phyloP scores from a whole-genome alignment of 2,797 vertebrate species.

The Amblyraja radiata region DNA sequence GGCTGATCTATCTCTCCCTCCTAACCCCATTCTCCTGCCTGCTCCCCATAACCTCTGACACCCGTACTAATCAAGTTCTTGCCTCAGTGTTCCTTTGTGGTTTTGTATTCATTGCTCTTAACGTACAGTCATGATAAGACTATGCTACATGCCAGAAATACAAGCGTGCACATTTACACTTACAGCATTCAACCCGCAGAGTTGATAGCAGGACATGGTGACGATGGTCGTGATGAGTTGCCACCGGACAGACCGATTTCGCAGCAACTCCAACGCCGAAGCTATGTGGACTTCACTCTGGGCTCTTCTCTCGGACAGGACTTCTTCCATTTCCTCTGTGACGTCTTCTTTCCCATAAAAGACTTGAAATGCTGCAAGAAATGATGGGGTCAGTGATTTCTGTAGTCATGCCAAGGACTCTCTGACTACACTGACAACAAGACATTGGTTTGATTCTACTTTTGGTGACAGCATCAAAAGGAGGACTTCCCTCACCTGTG shows the following conservation, averaged over 20 bases:
- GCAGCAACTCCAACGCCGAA: slow-evolving; percentile 66
- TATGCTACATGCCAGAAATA: not conserved
- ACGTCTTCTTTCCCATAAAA: slow-evolving; percentile 80
- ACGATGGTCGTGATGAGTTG: slow-evolving; percentile 74
- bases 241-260: slow-evolving; percentile 62
- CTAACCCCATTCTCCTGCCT: no score
- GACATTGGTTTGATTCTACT: not conserved
- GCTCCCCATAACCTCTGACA: no score
- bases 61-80: no score
- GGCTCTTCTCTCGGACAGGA: slow-evolving; percentile 62
- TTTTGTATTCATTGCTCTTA: not conserved
- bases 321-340: slow-evolving; percentile 74
- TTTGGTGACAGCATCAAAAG: not conserved
- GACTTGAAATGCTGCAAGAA: slow-evolving; percentile 70
- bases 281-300: slow-evolving; percentile 60
- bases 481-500: not conserved
- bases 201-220: slow-evolving; percentile 88
- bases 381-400: not conserved
- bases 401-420: not conserved
- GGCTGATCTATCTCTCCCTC: no score
- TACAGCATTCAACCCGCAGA: slow-evolving; percentile 87
- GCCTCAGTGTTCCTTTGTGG: not conserved
- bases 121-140: not conserved
- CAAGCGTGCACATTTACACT: slow-evolving; percentile 47
- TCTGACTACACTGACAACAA: no score